A percentile compares a stretch with the other conserved stretches of the same genome.
Conservation (phyloP, 2,797 vertebrate species). For the Acrocephalus scirpaceus region DNA sequence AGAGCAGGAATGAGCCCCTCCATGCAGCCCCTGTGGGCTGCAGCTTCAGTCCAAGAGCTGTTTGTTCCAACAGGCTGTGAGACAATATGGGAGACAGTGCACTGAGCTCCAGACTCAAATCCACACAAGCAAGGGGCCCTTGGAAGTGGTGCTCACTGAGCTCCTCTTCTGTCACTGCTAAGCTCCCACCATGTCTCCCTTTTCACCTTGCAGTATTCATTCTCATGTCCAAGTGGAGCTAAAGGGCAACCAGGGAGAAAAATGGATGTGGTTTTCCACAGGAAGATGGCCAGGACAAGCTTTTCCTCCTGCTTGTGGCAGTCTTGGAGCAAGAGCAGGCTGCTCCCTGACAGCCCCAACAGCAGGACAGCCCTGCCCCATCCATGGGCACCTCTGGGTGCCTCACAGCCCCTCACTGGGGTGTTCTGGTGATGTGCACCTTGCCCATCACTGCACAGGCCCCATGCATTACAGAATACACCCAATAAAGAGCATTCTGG, state of each 20-base stretch:
- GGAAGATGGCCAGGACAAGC: background rate
- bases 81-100: accelerated
- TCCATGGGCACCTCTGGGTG: accelerated
- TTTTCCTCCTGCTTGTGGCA: background rate
- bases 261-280: background rate
- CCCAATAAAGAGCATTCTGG: background rate
- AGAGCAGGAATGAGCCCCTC: background rate
- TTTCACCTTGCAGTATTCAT: background rate
- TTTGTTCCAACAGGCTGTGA: background rate
- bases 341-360: background rate
- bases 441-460: background rate
- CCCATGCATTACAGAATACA: accelerated
- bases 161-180: background rate
- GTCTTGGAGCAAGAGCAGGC: background rate
- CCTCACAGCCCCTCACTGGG: background rate
- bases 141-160: accelerated
- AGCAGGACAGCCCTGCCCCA: background rate
- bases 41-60: background rate
- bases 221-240: background rate
- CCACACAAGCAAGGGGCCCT: background rate
- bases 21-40: background rate
- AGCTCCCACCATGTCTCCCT: background rate
- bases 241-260: background rate
- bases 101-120: background rate
- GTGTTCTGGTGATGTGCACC: accelerated